Evolutionary conservation across 2,888 invertebrate genomes (phyloP), one percentile per base, ranked within the genome.

Genomic region (Protophormia terraenovae): DNA sequence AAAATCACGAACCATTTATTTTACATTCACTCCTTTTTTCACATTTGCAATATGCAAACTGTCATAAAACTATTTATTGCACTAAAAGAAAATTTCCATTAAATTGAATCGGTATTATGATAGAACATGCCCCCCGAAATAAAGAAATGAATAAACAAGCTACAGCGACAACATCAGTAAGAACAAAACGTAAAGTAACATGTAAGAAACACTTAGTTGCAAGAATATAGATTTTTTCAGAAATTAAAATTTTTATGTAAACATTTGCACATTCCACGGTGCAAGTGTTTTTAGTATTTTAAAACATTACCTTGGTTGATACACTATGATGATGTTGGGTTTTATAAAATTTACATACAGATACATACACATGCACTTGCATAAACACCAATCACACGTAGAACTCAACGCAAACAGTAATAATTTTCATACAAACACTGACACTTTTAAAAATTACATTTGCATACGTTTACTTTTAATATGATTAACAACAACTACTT

Each of bases 401-500:
- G n/a, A n/a, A n/a, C n/a, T n/a, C n/a, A n/a, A n/a, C n/a, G n/a
- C n/a, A n/a, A n/a, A n/a, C n/a, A n/a, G n/a, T n/a, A n/a, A n/a
- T 14, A 4, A 3, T 16, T 80, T 29, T 14, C 47, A 19, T 53
- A 32, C 19, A 82, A 76, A 64, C 55, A 73, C 71, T 71, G 82
- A 77, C 82, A 82, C 71, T 76, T 76, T 76, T 50, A 12, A 12
- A 69, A 78, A 78, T 81, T 82, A 53, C 85, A 82, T 82, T 85
- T 85, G 69, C 85, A 85, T 85, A 69, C 73, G 58, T 72, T 82
- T 69, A 62, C 82, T 53, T 82, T 82, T 82, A 85, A 85, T 78
- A 82, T 85, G 85, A 85, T 85, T 85, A 82, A 82, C 82, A 82
- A 27, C 67, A 82, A 58, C 41, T 35, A 73, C 53, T 62, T 67